Conservation (phyloP, 2,797 vertebrate species). For the Balearica regulorum region DNA sequence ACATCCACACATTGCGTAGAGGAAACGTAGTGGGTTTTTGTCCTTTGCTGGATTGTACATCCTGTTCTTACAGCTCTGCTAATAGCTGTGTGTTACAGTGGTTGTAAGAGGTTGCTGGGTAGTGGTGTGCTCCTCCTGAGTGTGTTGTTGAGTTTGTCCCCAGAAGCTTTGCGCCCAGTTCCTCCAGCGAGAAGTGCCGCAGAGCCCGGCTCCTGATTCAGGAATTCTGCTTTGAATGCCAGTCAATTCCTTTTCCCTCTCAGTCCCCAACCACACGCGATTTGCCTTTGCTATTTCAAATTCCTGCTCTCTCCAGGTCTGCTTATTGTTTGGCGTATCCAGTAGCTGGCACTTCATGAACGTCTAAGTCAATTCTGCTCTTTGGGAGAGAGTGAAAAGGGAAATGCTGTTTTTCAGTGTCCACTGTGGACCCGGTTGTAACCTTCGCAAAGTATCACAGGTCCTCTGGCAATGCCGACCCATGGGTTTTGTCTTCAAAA, state of each 20-base stretch:
- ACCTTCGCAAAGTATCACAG: fast-evolving
- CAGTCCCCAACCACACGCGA: background rate
- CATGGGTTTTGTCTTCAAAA: background rate
- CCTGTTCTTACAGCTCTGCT: background rate
- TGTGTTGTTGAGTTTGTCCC: background rate
- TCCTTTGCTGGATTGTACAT: background rate
- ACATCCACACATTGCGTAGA: background rate
- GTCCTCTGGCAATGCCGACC: background rate
- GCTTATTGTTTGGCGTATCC: background rate
- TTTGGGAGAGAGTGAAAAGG: background rate
- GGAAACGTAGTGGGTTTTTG: background rate
- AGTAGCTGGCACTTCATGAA: background rate
- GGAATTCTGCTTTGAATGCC: background rate
- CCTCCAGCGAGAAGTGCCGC: background rate
- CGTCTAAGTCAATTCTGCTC: background rate
- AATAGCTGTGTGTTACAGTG: background rate
- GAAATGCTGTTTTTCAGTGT: background rate
- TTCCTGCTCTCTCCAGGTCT: background rate
- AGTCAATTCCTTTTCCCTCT: background rate
- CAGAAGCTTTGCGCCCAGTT: background rate
- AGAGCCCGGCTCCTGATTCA: fast-evolving
- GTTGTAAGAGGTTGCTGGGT: background rate
- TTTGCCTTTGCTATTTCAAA: background rate
- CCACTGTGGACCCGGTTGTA: background rate
- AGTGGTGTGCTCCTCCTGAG: background rate